Conservation (phyloP, 2,797 vertebrate genomes). For the Peromyscus attwateri region DNA sequence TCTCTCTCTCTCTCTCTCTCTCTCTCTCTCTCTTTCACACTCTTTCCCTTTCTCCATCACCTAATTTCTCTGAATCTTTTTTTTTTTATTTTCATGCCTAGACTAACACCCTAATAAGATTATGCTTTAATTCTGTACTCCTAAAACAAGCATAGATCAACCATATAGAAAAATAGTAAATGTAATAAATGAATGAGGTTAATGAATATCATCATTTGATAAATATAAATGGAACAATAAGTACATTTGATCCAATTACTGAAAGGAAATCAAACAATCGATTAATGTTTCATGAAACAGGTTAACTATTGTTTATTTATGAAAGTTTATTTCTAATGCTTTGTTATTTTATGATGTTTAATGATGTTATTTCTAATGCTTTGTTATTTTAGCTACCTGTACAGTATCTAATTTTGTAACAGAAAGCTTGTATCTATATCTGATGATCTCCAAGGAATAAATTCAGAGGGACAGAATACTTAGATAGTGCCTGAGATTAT, state of each 20-base stretch:
- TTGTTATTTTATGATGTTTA: conserved; percentile 28
- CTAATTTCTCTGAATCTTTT: background rate
- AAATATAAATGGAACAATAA: background rate
- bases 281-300: background rate
- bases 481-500: background rate
- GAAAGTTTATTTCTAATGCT: background rate
- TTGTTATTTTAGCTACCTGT: conserved; percentile 15
- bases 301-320: background rate
- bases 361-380: background rate
- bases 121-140: background rate
- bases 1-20: no score
- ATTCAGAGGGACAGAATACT: background rate
- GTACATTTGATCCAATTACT: background rate
- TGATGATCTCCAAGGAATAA: conserved; percentile 26
- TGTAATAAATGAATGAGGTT: background rate
- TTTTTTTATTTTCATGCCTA: background rate
- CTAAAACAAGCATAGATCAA: background rate
- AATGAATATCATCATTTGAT: background rate
- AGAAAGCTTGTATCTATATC: background rate
- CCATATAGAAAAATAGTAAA: background rate
- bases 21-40: no score
- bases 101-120: background rate
- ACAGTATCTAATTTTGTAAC: background rate
- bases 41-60: background rate
- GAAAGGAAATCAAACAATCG: conserved; percentile 24